Evolutionary conservation across 1,140 invertebrate species (phyloP), one percentile per base, ranked within the genome.

Genomic region (Calephelis virginiensis): DNA sequence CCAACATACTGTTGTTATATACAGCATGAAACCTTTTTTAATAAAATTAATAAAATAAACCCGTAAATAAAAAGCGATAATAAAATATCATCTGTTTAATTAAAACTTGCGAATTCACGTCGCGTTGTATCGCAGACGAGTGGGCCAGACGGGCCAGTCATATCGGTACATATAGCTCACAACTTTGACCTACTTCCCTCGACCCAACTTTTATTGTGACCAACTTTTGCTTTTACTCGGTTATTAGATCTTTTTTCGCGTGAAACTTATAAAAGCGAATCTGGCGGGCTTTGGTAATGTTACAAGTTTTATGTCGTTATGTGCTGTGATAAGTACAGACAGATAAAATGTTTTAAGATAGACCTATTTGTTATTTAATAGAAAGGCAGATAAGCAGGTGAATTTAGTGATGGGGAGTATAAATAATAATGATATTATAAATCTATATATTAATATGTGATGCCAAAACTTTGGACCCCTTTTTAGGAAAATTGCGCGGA

Each of bases 201-300:
- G 59, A 45, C 64, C n/a, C 62, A 17, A 61, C 63, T 64, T 69
- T 72, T 64, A 63, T 63, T 63, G 45, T 65, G 53, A 45, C 63
- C 61, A 48, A 64, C 63, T 64, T 64, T 64, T 64, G 37, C 63
- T 64, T 53, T 64, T 64, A 28, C 53, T 17, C 28, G 11, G 53
- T 64, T 64, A 56, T 12, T 43, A 50, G 48, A 64, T 56, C 50
- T 64, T 64, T 53, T 64, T 64, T 64, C 50, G 17, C 12, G 37
- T 14, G 40, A 53, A 64, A 64, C 40, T 64, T 64, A 43, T 56
- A 56, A 64, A 53, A 50, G 49, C 43, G 49, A 56, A 56, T 56
- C 28, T 56, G 28, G 53, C 28, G 53, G 12, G 17, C 28, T 56
- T 56, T 37, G 8, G 40, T 43, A 43, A 43, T 43, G 40, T 43